A percentile compares a stretch with the other conserved stretches of the same genome.
Evolutionary conservation across 2,888 invertebrate species (phyloP).

Genomic region (Drosophila gaucha): DNA sequence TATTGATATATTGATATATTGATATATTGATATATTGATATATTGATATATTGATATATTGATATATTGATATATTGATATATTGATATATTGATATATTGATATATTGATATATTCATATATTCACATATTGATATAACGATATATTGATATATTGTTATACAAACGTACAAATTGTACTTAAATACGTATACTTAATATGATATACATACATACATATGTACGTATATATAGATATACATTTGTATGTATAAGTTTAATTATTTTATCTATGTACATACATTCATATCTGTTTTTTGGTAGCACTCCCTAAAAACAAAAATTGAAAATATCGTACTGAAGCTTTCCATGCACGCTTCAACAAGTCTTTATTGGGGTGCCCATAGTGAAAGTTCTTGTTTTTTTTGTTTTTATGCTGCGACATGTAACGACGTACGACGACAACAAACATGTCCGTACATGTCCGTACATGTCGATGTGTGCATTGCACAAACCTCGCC

Average conservation of each 20-base stretch:
- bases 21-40: no score
- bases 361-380: constrained; percentile 25
- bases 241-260: not conserved
- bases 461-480: constrained; percentile 19
- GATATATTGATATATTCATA: no score
- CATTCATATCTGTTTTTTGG: no score
- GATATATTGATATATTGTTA: no score
- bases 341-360: constrained; percentile 30
- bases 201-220: not conserved
- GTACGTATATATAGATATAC: not conserved
- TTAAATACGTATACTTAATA: no score
- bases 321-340: not conserved
- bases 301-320: constrained; percentile 13
- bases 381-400: constrained; percentile 42
- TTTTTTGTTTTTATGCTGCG: constrained; percentile 33
- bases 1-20: no score
- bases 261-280: not conserved
- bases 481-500: constrained; percentile 22
- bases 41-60: no score
- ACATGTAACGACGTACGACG: constrained; percentile 36
- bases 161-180: no score
- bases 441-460: constrained; percentile 25
- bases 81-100: no score
- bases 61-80: no score
- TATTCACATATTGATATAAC: no score